Evolutionary conservation across 2,113 vertebrate genomes (phyloP).

Genomic region (Tachycineta bicolor): DNA sequence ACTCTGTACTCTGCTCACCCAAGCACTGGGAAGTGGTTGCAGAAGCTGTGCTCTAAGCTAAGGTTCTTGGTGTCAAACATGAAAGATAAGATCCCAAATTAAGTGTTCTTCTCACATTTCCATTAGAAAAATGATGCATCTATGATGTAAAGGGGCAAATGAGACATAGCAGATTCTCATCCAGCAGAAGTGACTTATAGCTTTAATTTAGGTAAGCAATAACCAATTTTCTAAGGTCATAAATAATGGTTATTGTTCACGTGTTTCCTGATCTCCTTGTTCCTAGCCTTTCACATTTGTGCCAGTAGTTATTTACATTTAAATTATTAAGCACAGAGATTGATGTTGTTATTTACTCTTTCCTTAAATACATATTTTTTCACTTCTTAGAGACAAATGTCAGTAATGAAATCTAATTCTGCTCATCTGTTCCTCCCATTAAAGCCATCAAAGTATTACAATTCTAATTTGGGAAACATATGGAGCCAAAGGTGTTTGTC

Average conservation of each 20-base stretch:
- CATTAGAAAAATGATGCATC: background rate
- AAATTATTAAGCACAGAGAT: background rate
- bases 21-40: background rate
- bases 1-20: accelerated
- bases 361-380: background rate
- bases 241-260: background rate
- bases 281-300: background rate
- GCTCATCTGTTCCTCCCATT: background rate
- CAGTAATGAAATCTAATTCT: background rate
- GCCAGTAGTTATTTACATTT: background rate
- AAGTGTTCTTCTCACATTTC: background rate
- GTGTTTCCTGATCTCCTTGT: background rate
- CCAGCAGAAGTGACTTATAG: background rate
- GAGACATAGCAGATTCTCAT: background rate
- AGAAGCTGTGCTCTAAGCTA: background rate
- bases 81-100: background rate
- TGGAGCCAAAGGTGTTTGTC: background rate
- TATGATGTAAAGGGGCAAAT: background rate
- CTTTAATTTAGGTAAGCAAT: background rate
- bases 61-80: background rate
- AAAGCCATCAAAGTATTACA: background rate
- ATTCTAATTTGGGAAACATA: background rate
- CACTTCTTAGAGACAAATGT: background rate
- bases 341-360: background rate
- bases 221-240: background rate